A percentile compares a stretch with the other conserved stretches of the same genome.
These are phyloP conservation scores for Lepisosteus osseus DNA, from an alignment of 2,113 vertebrate genomes.

Conservation along the genomic window DNA sequence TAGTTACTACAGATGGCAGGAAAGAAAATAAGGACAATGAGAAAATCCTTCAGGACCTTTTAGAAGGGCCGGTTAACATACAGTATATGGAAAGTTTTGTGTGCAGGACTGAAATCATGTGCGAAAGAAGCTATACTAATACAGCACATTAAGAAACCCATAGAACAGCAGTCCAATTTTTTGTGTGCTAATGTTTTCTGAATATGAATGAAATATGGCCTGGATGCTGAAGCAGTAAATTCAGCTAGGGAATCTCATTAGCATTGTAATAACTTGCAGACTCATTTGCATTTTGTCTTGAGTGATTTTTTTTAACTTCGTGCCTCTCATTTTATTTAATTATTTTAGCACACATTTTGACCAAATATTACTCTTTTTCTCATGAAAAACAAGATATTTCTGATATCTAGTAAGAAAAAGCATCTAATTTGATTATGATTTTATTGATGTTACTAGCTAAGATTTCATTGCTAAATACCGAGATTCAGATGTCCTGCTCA, in stretches of 20 bases:
- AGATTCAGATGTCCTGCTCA: too few species aligned
- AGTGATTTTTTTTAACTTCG: constrained; percentile 63
- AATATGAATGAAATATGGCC: constrained; percentile 74
- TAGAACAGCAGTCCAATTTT: constrained; percentile 32
- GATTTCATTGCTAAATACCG: too few species aligned
- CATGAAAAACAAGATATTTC: not conserved
- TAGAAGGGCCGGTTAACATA: too few species aligned
- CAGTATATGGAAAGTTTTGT: too few species aligned
- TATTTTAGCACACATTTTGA: constrained; percentile 70
- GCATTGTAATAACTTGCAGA: constrained; percentile 78
- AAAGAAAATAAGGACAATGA: too few species aligned
- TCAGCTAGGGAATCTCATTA: constrained; percentile 77
- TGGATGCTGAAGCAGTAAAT: constrained; percentile 65
- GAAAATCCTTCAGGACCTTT: too few species aligned
- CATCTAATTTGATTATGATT: too few species aligned
- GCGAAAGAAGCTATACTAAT: too few species aligned
- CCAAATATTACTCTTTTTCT: constrained; percentile 57
- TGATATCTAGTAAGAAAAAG: not conserved
- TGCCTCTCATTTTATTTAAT: constrained; percentile 61
- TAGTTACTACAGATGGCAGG: too few species aligned
- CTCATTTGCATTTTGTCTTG: constrained; percentile 77
- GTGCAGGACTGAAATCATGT: too few species aligned
- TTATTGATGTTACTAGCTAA: too few species aligned
- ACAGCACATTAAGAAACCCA: too few species aligned
- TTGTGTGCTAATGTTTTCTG: constrained; percentile 64